phyloP scores from a whole-genome alignment of 2,888 invertebrate species.

The Drosophila neutralis region DNA sequence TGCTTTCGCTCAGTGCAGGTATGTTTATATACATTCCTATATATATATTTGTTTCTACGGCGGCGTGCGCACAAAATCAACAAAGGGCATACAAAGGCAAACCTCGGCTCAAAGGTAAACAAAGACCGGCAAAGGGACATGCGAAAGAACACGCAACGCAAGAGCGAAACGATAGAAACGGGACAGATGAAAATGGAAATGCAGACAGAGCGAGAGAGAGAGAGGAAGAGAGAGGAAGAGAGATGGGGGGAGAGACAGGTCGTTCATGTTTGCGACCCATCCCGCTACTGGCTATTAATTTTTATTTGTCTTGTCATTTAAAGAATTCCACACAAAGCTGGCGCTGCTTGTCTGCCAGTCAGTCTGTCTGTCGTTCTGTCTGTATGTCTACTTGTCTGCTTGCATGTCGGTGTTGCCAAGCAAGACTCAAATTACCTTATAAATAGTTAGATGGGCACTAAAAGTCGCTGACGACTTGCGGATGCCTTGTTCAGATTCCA shows the following conservation, averaged over 20 bases:
- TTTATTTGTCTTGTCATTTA: conserved; percentile 77
- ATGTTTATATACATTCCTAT: conserved; percentile 21
- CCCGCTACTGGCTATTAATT: conserved; percentile 66
- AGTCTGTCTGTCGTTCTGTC: not conserved
- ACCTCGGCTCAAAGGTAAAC: conserved; percentile 71
- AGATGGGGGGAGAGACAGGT: not conserved
- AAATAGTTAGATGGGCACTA: conserved; percentile 66
- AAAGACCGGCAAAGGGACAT: conserved; percentile 72
- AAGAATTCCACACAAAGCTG: conserved; percentile 59
- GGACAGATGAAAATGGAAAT: not conserved
- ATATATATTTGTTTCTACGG: conserved; percentile 25
- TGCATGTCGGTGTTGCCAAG: conserved; percentile 57
- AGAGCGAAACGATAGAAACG: not conserved
- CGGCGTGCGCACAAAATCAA: conserved; percentile 73
- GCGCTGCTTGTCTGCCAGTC: conserved; percentile 23
- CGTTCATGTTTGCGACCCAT: conserved; percentile 18
- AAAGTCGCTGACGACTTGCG: conserved; percentile 65
- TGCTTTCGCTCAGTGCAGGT: conserved; percentile 41
- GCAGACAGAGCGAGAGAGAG: not conserved
- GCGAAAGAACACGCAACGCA: conserved; percentile 16
- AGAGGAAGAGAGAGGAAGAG: not conserved
- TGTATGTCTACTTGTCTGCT: not conserved
- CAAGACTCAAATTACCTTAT: conserved; percentile 75
- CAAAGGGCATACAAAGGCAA: conserved; percentile 60
- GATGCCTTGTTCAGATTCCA: conserved; percentile 35